Evolutionary conservation across 2,888 invertebrate genomes (phyloP).

Genomic region (Mythimna impura): DNA sequence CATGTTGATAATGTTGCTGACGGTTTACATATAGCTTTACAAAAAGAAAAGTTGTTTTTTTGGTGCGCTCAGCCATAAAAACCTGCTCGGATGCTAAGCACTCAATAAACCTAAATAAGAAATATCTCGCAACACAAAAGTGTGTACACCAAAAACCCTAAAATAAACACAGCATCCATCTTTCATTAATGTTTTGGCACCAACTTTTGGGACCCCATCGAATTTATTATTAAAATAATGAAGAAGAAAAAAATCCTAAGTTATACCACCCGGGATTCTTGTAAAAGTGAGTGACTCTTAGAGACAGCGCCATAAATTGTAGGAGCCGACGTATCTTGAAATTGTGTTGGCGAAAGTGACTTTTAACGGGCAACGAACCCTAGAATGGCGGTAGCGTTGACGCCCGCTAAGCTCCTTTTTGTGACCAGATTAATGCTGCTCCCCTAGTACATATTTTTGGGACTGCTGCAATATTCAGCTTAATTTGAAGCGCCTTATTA

Average conservation of each 20-base stretch:
- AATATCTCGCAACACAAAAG: not conserved
- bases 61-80: not conserved
- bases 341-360: conserved; percentile 80
- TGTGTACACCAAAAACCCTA: not conserved
- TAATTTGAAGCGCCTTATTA: conserved; percentile 35
- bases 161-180: conserved; percentile 57
- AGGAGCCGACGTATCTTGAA: conserved; percentile 69
- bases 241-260: conserved; percentile 53
- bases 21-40: not conserved
- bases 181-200: conserved; percentile 71
- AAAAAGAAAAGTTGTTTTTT: not conserved
- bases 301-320: conserved; percentile 66
- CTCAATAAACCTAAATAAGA: not conserved
- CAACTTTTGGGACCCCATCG: conserved; percentile 57
- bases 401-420: conserved; percentile 80
- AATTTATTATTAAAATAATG: conserved; percentile 73
- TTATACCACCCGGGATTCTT: conserved; percentile 54
- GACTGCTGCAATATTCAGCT: conserved; percentile 28
- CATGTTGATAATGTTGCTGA: not conserved
- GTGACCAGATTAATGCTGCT: conserved; percentile 78
- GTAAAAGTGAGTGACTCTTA: conserved; percentile 70
- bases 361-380: conserved; percentile 79
- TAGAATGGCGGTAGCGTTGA: conserved; percentile 71
- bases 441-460: conserved; percentile 50
- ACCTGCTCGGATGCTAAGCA: not conserved